phyloP scores from a whole-genome alignment of 2,797 vertebrate genomes.

The Neostethus bicornis region DNA sequence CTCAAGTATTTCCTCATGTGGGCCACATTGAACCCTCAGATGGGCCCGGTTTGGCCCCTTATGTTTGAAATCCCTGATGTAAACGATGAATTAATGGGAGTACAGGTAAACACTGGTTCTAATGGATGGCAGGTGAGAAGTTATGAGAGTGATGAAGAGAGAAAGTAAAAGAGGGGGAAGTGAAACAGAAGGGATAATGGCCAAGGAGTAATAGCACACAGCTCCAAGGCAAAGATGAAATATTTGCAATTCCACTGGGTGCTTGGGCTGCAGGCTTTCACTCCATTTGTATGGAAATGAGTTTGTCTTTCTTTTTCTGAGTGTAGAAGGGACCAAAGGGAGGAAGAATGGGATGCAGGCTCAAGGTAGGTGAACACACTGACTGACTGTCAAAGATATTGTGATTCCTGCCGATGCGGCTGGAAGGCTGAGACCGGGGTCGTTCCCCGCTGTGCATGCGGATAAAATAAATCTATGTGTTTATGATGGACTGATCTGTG shows the following conservation, averaged over 20 bases:
- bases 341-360: conserved; percentile 49
- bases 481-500: conserved; percentile 73
- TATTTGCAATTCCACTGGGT: conserved; percentile 83
- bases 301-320: conserved; percentile 80
- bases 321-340: conserved; percentile 61
- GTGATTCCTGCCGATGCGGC: conserved; percentile 70
- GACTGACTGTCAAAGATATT: conserved; percentile 72
- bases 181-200: conserved; percentile 71
- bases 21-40: no score
- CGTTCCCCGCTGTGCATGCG: conserved; percentile 67
- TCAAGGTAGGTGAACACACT: conserved; percentile 57
- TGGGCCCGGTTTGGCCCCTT: no score
- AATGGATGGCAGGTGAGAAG: conserved; percentile 21
- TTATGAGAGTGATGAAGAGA: conserved; percentile 34
- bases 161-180: conserved; percentile 46
- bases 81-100: conserved; percentile 24
- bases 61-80: no score
- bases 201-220: conserved; percentile 67
- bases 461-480: conserved; percentile 76
- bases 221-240: conserved; percentile 83
- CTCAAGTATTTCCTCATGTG: no score
- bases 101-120: conserved; percentile 15
- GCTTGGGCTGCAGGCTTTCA: conserved; percentile 77
- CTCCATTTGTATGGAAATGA: conserved; percentile 88
- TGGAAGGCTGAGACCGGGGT: conserved; percentile 58